Percentiles rank a stretch among this genome's conserved stretches.
These are phyloP conservation scores for Odocoileus hemionus DNA, from an alignment of 2,113 vertebrate species.

Conservation along the genomic window DNA sequence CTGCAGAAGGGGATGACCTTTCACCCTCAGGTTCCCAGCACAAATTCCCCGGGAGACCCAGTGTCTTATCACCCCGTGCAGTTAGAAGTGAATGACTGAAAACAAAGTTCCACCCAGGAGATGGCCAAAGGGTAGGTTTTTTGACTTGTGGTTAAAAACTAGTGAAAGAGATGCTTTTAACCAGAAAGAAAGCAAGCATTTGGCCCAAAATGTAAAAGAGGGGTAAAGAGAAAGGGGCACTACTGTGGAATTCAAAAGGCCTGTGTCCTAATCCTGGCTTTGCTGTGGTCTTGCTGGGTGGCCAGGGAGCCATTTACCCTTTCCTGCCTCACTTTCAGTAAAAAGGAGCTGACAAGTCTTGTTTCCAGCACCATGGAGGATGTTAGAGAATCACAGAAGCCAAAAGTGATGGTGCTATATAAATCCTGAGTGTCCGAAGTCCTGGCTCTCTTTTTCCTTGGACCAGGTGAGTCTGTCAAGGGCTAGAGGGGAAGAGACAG, in stretches of 20 bases:
- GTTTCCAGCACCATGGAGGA: not conserved
- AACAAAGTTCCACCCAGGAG: slow-evolving; percentile 55
- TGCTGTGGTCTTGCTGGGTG: slow-evolving; percentile 52
- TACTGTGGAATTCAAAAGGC: not conserved
- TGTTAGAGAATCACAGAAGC: not conserved
- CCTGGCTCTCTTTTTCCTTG: not conserved
- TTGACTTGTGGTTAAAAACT: slow-evolving; percentile 29
- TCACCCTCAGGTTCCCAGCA: slow-evolving; percentile 53
- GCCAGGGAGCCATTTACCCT: slow-evolving; percentile 32
- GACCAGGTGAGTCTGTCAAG: not conserved
- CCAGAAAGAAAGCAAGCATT: not conserved
- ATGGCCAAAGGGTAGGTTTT: not conserved
- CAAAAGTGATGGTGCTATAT: not conserved
- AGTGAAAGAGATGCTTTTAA: slow-evolving; percentile 34
- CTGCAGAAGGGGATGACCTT: slow-evolving; percentile 57
- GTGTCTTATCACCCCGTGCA: slow-evolving; percentile 19
- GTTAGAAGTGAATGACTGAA: slow-evolving; percentile 44
- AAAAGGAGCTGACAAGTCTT: not conserved
- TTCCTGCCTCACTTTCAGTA: not conserved
- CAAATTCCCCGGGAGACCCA: slow-evolving; percentile 36
- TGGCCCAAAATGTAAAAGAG: not conserved
- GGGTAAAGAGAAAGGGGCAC: not conserved
- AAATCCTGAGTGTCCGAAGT: not conserved
- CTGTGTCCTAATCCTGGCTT: slow-evolving; percentile 17
- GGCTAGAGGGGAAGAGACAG: too few relatives aligned